Conservation (phyloP, 2,113 vertebrate genomes). For the Mesembrinibis cayennensis region DNA sequence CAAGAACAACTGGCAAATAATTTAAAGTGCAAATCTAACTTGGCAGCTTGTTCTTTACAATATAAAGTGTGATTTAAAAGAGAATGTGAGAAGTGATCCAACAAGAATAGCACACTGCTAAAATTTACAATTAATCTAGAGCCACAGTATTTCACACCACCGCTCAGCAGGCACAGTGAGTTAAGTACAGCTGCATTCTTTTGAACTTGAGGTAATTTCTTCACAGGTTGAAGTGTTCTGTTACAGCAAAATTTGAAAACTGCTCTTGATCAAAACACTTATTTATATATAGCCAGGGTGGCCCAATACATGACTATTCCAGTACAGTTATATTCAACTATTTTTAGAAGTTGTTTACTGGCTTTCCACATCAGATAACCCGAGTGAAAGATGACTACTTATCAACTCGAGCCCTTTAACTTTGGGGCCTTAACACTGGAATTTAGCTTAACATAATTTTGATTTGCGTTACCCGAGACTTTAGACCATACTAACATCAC, state of each 20-base stretch:
- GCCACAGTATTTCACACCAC: not conserved
- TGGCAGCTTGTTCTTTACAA: not conserved
- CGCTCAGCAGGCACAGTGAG: not conserved
- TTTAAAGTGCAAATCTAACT: not conserved
- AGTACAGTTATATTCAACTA: not conserved
- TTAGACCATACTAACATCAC: not conserved
- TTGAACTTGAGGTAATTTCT: not conserved
- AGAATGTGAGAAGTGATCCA: not conserved
- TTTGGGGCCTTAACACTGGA: not conserved
- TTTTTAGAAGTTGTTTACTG: not conserved
- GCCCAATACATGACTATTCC: not conserved
- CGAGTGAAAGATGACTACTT: not conserved
- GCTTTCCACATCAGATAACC: not conserved
- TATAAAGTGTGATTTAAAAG: not conserved
- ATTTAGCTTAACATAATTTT: not conserved
- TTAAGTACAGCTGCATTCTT: not conserved
- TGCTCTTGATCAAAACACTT: not conserved
- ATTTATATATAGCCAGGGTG: not conserved
- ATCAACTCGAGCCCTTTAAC: not conserved
- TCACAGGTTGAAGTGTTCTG: not conserved
- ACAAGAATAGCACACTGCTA: not conserved
- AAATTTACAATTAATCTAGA: not conserved
- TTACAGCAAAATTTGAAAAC: not conserved
- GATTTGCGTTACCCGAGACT: not conserved
- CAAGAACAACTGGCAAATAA: slow-evolving; percentile 21